These are phyloP conservation scores for Apostichopus leukothele DNA, from an alignment of 53 echinoderm and acorn worm genomes.

Conservation along the genomic window DNA sequence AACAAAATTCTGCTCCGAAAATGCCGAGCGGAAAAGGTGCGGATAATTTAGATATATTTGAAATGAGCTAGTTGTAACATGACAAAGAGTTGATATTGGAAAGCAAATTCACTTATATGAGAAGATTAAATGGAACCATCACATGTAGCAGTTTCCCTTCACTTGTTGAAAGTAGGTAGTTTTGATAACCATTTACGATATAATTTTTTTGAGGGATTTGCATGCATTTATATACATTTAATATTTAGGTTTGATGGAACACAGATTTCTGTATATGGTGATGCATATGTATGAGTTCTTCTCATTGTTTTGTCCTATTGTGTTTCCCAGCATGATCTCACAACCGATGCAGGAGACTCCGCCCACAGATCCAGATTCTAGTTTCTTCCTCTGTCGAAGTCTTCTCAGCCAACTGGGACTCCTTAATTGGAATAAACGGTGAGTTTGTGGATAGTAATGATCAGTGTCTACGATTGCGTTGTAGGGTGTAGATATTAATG, in stretches of 20 bases:
- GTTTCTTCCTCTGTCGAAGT: slow-evolving; percentile 82
- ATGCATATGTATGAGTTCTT: neutral
- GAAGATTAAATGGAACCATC: too few species aligned
- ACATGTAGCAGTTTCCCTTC: too few species aligned
- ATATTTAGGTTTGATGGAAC: neutral
- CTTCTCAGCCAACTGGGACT: slow-evolving; percentile 86
- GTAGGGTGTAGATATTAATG: too few species aligned
- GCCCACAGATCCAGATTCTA: slow-evolving; percentile 76
- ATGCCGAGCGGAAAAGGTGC: slow-evolving; percentile 81
- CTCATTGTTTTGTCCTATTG: neutral
- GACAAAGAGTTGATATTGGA: too few species aligned
- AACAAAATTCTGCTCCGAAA: slow-evolving; percentile 65
- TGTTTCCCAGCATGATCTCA: slow-evolving; percentile 62
- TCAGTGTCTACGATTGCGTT: too few species aligned
- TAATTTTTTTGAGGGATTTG: neutral
- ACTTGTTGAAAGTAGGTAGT: too few species aligned
- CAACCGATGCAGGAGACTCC: slow-evolving; percentile 58
- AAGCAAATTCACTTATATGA: too few species aligned
- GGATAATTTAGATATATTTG: neutral
- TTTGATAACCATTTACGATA: too few species aligned
- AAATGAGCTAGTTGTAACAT: neutral
- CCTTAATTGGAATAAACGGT: slow-evolving; percentile 96
- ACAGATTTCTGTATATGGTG: neutral
- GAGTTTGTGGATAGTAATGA: neutral
- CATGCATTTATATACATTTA: neutral